Percentiles rank a stretch among this genome's conserved stretches.
These are phyloP conservation scores for Drosophila crucigera DNA, from an alignment of 2,888 invertebrate genomes.

Conservation along the genomic window DNA sequence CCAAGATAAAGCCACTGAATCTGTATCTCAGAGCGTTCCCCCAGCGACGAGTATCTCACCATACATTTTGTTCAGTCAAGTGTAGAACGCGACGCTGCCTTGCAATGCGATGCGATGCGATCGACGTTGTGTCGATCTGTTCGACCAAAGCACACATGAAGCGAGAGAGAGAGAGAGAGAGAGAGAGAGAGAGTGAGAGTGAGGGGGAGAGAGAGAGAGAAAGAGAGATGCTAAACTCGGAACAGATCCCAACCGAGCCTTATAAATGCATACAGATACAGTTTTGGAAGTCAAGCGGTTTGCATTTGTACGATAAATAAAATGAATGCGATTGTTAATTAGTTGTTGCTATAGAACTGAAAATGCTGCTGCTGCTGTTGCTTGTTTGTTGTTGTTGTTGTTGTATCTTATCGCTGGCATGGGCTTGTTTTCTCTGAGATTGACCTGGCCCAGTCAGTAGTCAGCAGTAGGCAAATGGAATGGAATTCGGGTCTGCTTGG, in stretches of 20 bases:
- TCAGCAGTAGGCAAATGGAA: slow-evolving; percentile 55
- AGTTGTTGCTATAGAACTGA: slow-evolving; percentile 69
- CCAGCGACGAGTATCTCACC: slow-evolving; percentile 62
- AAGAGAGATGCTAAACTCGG: slow-evolving; percentile 4
- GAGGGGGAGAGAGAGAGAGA: not conserved
- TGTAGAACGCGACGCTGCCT: slow-evolving; percentile 49
- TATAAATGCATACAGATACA: slow-evolving; percentile 80
- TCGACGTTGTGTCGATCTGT: slow-evolving; percentile 42
- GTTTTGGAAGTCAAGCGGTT: slow-evolving; percentile 81
- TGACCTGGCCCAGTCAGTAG: slow-evolving; percentile 55
- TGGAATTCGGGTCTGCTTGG: slow-evolving; percentile 54
- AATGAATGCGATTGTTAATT: slow-evolving; percentile 81
- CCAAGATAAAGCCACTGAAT: slow-evolving; percentile 80
- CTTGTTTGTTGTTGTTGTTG: slow-evolving; percentile 31
- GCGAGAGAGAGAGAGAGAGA: too few species aligned
- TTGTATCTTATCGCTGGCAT: slow-evolving; percentile 67
- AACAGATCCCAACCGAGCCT: slow-evolving; percentile 46
- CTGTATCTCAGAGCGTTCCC: slow-evolving; percentile 31
- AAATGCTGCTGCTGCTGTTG: slow-evolving; percentile 43
- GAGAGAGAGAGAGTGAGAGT: too few species aligned
- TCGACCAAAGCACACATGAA: slow-evolving; percentile 3
- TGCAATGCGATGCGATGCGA: slow-evolving; percentile 30
- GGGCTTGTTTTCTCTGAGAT: slow-evolving; percentile 65
- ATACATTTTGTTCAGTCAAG: slow-evolving; percentile 78
- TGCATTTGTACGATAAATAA: slow-evolving; percentile 80